Evolutionary conservation across 2,113 vertebrate genomes (phyloP).

Genomic region (Hylia prasina): DNA sequence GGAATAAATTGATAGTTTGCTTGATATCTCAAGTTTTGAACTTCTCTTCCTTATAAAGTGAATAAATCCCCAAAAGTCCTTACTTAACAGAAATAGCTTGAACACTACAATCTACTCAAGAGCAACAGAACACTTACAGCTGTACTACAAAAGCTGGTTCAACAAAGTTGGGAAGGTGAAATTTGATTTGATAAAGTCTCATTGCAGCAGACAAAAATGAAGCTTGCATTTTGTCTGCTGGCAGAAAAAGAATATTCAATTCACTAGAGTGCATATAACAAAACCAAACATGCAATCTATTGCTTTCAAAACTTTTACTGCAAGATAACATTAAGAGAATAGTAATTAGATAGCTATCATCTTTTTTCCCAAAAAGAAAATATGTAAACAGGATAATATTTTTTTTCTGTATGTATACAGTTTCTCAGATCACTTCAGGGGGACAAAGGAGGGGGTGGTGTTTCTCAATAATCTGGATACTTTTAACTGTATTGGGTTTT

Average conservation of each 20-base stretch:
- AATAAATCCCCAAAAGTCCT: slow-evolving; percentile 31
- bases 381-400: slow-evolving; percentile 63
- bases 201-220: slow-evolving; percentile 17
- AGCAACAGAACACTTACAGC: slow-evolving; percentile 58
- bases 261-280: slow-evolving; percentile 70
- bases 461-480: slow-evolving; percentile 65
- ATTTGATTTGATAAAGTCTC: slow-evolving; percentile 45
- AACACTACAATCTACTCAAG: slow-evolving; percentile 36
- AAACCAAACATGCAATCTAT: slow-evolving; percentile 84
- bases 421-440: slow-evolving; percentile 63
- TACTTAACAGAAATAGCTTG: slow-evolving; percentile 44
- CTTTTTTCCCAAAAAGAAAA: slow-evolving; percentile 31
- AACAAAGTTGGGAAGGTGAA: slow-evolving; percentile 34
- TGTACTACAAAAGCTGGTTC: not conserved
- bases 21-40: slow-evolving; percentile 46
- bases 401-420: slow-evolving; percentile 57
- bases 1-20: slow-evolving; percentile 41
- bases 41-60: slow-evolving; percentile 23
- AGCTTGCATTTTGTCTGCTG: slow-evolving; percentile 62
- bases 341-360: slow-evolving; percentile 70
- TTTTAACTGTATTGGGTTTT: slow-evolving; percentile 64
- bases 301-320: slow-evolving; percentile 78
- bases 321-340: slow-evolving; percentile 74
- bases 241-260: slow-evolving; percentile 66
- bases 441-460: not conserved